Percentiles rank a stretch among this genome's conserved stretches.
These are phyloP conservation scores for Phytoseiulus persimilis DNA, from an alignment of 2,888 invertebrate genomes.

Conservation along the genomic window DNA sequence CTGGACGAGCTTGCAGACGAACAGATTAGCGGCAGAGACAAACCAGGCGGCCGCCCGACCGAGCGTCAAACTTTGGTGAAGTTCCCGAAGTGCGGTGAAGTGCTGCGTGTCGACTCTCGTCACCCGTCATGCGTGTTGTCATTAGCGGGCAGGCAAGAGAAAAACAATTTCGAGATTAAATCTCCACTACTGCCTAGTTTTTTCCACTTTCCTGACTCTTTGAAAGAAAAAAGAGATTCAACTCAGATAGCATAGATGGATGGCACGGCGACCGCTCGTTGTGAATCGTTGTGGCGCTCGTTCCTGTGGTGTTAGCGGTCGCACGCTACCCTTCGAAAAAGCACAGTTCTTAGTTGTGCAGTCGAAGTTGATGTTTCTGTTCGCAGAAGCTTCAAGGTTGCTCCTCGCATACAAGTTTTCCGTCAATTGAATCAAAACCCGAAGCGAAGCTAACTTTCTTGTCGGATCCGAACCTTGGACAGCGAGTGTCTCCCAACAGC, in stretches of 20 bases:
- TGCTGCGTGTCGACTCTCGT: constrained; percentile 5
- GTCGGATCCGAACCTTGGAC: not conserved
- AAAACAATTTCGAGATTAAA: constrained; percentile 5
- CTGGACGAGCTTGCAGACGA: not conserved
- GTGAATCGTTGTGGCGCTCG: not conserved
- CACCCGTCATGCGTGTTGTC: constrained; percentile 5
- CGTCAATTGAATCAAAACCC: not conserved
- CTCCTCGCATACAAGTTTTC: not conserved
- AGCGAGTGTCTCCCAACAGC: too few relatives aligned
- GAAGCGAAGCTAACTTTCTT: not conserved
- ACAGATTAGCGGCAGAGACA: not conserved
- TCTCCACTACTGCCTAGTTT: not conserved
- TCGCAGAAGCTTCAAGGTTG: not conserved
- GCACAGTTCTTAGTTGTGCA: not conserved
- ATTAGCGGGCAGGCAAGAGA: not conserved
- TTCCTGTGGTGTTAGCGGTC: not conserved
- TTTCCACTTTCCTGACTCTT: constrained; percentile 5
- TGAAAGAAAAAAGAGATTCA: not conserved
- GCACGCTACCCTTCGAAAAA: not conserved
- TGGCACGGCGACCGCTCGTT: not conserved
- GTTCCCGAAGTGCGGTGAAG: not conserved
- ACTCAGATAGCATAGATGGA: not conserved
- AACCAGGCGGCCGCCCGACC: not conserved
- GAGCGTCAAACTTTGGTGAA: not conserved
- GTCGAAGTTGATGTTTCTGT: not conserved